Conservation (phyloP, 2,888 invertebrate species). For the Caenorhabditis angaria region DNA sequence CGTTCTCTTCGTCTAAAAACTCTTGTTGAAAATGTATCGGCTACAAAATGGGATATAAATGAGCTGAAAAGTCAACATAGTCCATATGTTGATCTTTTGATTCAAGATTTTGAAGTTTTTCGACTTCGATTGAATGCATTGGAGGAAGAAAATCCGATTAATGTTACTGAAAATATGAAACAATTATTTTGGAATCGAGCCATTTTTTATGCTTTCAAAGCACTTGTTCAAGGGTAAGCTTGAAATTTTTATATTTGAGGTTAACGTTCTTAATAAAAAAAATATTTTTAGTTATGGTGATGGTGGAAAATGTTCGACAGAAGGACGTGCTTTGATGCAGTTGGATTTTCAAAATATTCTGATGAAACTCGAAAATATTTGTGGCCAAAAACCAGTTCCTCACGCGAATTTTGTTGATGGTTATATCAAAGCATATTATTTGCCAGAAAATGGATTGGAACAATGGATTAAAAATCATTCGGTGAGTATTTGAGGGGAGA, state of each 20-base stretch:
- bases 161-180: constrained; percentile 24
- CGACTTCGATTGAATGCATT: constrained; percentile 46
- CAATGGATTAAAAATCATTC: constrained; percentile 86
- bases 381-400: constrained; percentile 83
- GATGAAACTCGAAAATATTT: constrained; percentile 85
- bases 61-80: constrained; percentile 94
- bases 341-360: constrained; percentile 94
- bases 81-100: constrained; percentile 78
- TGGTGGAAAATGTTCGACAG: constrained; percentile 88
- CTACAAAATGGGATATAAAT: constrained; percentile 85
- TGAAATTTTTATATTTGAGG: constrained; percentile 11
- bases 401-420: constrained; percentile 89
- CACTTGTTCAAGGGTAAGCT: constrained; percentile 87
- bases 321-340: constrained; percentile 95
- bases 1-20: constrained; percentile 52
- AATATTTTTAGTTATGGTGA: constrained; percentile 79
- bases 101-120: constrained; percentile 67
- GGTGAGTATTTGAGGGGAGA: constrained; percentile 75
- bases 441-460: constrained; percentile 87
- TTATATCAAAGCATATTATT: constrained; percentile 95
- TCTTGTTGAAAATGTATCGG: constrained; percentile 83
- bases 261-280: neutral
- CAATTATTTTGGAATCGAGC: constrained; percentile 85
- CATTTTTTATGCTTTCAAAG: constrained; percentile 85
- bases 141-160: constrained; percentile 17